phyloP scores from a whole-genome alignment of 2,113 vertebrate genomes.

The Bettongia penicillata region DNA sequence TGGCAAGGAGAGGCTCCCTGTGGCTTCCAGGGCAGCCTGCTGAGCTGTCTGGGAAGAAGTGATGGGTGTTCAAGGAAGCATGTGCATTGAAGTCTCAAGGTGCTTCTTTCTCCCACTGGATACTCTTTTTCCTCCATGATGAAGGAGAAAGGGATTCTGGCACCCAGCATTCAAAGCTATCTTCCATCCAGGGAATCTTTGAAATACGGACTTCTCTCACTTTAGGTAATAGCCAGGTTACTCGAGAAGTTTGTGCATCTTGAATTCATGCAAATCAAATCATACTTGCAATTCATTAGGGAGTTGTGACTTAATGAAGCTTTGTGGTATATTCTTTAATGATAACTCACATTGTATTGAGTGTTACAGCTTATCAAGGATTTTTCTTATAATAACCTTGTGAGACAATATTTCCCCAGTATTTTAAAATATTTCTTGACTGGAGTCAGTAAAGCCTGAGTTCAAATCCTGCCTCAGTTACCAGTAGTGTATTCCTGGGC shows the following conservation, averaged over 20 bases:
- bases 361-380: not conserved
- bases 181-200: not conserved
- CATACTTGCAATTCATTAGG: not conserved
- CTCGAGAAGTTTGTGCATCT: not conserved
- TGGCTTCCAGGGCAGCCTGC: not conserved
- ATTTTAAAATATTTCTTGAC: not conserved
- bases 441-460: not conserved
- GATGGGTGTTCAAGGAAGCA: not conserved
- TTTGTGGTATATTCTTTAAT: not conserved
- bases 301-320: not conserved
- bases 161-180: not conserved
- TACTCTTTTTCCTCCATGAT: not conserved
- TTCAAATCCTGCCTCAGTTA: not conserved
- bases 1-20: slow-evolving; percentile 1
- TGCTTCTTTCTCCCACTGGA: not conserved
- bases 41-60: slow-evolving; percentile 1
- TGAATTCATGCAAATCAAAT: not conserved
- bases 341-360: not conserved
- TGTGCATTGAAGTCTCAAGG: not conserved
- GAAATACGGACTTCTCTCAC: not conserved
- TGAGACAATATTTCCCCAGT: not conserved
- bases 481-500: not conserved
- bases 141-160: not conserved
- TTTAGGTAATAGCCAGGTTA: not conserved
- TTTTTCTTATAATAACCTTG: not conserved